These are phyloP conservation scores for Andrena camellia DNA, from an alignment of 2,888 invertebrate species.

Conservation along the genomic window DNA sequence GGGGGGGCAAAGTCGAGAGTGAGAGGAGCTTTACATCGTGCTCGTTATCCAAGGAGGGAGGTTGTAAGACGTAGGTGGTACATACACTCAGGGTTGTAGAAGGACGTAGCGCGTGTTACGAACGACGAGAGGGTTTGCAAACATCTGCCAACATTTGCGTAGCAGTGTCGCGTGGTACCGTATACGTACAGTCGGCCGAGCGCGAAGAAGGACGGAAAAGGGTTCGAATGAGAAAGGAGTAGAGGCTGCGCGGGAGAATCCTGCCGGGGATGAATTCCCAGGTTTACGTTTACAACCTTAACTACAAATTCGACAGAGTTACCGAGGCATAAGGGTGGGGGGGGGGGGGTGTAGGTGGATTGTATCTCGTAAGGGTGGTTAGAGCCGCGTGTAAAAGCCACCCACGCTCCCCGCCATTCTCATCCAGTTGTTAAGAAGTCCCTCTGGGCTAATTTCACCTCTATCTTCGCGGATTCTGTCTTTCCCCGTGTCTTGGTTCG, in stretches of 20 bases:
- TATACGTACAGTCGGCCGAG: conserved; percentile 35
- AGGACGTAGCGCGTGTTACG: conserved; percentile 71
- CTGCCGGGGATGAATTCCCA: conserved; percentile 79
- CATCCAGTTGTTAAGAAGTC: conserved; percentile 84
- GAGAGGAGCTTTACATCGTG: conserved; percentile 58
- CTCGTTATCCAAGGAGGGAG: conserved; percentile 64
- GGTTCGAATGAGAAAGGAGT: conserved; percentile 64
- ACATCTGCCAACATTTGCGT: conserved; percentile 75
- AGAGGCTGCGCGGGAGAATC: conserved; percentile 31
- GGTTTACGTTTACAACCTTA: conserved; percentile 84
- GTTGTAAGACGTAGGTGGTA: conserved; percentile 68
- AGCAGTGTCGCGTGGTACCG: conserved; percentile 65
- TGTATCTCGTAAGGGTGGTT: conserved; percentile 84
- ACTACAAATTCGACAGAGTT: conserved; percentile 85
- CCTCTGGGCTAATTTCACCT: conserved; percentile 82
- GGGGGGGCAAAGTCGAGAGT: conserved; percentile 39
- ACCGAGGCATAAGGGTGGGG: conserved; percentile 81
- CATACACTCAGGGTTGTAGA: conserved; percentile 62
- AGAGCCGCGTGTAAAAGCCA: conserved; percentile 79
- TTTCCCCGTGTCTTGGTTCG: conserved; percentile 57
- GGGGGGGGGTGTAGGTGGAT: conserved; percentile 67
- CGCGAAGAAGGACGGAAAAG: conserved; percentile 68
- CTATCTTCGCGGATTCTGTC: conserved; percentile 58
- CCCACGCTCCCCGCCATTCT: conserved; percentile 72
- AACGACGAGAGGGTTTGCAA: conserved; percentile 75